Evolutionary conservation across 2,888 invertebrate genomes (phyloP).

Genomic region (Steromphala cineraria): DNA sequence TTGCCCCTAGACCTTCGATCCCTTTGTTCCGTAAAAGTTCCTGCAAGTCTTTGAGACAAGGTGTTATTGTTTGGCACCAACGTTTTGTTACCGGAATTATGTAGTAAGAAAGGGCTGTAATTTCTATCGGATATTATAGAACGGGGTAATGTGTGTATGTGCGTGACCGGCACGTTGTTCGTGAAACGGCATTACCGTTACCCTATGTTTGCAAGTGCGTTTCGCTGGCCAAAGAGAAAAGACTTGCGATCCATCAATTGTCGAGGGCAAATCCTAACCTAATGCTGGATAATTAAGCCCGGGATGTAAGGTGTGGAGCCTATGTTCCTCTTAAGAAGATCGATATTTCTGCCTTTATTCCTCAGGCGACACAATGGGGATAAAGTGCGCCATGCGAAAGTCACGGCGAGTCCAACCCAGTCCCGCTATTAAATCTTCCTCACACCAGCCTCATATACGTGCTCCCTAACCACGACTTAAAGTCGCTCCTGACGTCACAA

Average conservation of each 20-base stretch:
- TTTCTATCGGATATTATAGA: conserved; percentile 14
- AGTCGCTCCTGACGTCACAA: neutral
- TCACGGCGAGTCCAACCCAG: neutral
- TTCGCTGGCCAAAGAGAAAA: neutral
- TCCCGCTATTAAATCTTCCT: conserved; percentile 9
- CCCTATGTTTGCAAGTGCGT: conserved; percentile 2
- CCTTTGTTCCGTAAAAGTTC: neutral
- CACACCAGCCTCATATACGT: neutral
- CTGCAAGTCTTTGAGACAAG: neutral
- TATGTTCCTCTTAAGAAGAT: conserved; percentile 34
- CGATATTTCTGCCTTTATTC: conserved; percentile 33
- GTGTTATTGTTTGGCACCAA: neutral
- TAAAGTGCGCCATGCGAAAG: conserved; percentile 3
- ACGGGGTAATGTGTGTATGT: neutral
- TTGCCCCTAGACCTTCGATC: neutral
- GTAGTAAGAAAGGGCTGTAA: neutral
- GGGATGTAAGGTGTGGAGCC: conserved; percentile 37
- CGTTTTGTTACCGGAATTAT: neutral
- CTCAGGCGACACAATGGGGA: conserved; percentile 34
- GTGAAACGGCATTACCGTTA: neutral
- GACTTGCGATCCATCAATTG: conserved; percentile 16
- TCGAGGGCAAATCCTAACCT: conserved; percentile 35
- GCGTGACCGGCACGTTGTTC: neutral
- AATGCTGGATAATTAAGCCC: conserved; percentile 39
- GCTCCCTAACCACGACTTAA: neutral